A percentile compares a stretch with the other conserved stretches of the same genome.
phyloP scores from a whole-genome alignment of 2,113 vertebrate species.

The Thunnus maccoyii region DNA sequence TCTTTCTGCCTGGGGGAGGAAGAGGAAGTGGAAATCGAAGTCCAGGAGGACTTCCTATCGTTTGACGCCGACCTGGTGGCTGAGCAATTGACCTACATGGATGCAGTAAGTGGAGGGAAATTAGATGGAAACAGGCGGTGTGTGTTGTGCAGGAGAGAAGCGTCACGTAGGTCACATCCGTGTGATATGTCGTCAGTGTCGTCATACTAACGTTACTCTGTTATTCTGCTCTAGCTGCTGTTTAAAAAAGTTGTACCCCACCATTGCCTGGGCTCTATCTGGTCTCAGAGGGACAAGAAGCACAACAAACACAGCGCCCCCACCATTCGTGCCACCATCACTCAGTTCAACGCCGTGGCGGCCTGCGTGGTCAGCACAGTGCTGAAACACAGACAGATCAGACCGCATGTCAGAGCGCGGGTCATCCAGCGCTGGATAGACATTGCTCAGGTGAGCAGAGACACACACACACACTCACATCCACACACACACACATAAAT shows the following conservation, averaged over 20 bases:
- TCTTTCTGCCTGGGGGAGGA: slow-evolving; percentile 87
- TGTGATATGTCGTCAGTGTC: neutral
- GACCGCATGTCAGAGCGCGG: slow-evolving; percentile 90
- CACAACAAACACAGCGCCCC: slow-evolving; percentile 91
- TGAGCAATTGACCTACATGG: slow-evolving; percentile 97
- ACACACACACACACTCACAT: neutral
- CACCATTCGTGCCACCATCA: slow-evolving; percentile 93
- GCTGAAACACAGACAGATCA: slow-evolving; percentile 87
- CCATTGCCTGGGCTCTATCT: slow-evolving; percentile 95
- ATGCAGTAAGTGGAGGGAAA: slow-evolving; percentile 86
- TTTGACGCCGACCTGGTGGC: slow-evolving; percentile 92
- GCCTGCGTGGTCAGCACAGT: slow-evolving; percentile 93
- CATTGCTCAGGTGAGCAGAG: slow-evolving; percentile 89
- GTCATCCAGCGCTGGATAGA: slow-evolving; percentile 96
- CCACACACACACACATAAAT: neutral
- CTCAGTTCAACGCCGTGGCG: slow-evolving; percentile 94
- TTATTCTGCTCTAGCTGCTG: slow-evolving; percentile 84
- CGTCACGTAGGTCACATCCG: neutral
- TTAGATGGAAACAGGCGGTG: neutral
- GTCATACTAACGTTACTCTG: slow-evolving; percentile 11
- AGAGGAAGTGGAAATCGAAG: slow-evolving; percentile 86
- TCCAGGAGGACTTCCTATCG: slow-evolving; percentile 89
- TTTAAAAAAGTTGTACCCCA: slow-evolving; percentile 96
- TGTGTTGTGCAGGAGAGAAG: neutral
- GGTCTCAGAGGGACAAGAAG: slow-evolving; percentile 94